Percentiles rank a stretch among this genome's conserved stretches.
Evolutionary conservation across 2,888 invertebrate species (phyloP).

Genomic region (Drosophila limbata): DNA sequence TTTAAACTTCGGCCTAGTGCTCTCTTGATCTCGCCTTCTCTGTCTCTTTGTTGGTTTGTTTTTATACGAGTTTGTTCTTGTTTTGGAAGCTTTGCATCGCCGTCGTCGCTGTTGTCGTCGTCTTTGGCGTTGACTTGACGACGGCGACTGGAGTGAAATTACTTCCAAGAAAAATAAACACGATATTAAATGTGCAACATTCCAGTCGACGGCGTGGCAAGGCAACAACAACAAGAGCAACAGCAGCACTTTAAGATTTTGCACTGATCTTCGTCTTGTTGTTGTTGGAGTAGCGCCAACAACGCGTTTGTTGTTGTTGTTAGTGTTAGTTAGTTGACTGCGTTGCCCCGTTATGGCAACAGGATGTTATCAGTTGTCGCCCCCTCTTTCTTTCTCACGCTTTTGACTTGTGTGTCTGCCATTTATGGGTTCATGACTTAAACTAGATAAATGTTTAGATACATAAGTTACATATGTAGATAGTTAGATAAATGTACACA

Average conservation of each 20-base stretch:
- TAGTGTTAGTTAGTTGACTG: constrained; percentile 10
- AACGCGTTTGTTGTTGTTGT: constrained; percentile 9
- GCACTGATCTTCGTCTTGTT: constrained; percentile 24
- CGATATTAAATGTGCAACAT: constrained; percentile 79
- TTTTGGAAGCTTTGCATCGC: constrained; percentile 22
- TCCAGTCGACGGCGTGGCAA: constrained; percentile 56
- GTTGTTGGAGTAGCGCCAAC: constrained; percentile 23
- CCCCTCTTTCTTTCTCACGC: neutral
- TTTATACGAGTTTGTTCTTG: constrained; percentile 24
- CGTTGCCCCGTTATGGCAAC: constrained; percentile 57
- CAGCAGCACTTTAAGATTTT: constrained; percentile 37
- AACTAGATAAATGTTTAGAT: neutral
- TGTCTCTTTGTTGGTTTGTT: neutral
- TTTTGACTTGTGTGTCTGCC: neutral
- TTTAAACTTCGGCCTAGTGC: constrained; percentile 8
- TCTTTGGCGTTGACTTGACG: constrained; percentile 30
- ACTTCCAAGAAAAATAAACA: constrained; percentile 79
- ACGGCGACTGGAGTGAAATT: constrained; percentile 70
- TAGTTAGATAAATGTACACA: neutral
- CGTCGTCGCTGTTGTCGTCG: constrained; percentile 1
- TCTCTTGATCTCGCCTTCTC: neutral
- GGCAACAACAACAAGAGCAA: constrained; percentile 2
- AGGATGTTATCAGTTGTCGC: constrained; percentile 42
- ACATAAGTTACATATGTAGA: neutral
- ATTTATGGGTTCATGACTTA: neutral